Evolutionary conservation across 1,140 invertebrate genomes (phyloP).

Genomic region (Magallana ariakensis): DNA sequence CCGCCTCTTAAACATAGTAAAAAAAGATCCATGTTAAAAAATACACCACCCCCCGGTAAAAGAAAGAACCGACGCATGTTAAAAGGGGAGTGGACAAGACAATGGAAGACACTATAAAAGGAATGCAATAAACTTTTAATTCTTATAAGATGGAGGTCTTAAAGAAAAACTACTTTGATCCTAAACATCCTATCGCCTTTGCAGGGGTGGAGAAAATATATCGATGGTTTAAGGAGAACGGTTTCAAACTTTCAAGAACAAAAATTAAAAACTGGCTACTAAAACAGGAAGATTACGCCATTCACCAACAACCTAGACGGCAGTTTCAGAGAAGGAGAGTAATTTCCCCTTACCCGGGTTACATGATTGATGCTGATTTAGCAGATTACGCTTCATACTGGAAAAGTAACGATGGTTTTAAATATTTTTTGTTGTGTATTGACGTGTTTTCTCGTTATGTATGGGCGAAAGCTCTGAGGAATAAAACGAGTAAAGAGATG

Average conservation of each 20-base stretch:
- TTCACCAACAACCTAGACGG: constrained; percentile 47
- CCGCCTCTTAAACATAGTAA: background rate
- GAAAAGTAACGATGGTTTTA: constrained; percentile 51
- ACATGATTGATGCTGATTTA: constrained; percentile 52
- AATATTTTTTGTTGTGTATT: constrained; percentile 37
- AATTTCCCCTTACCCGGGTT: constrained; percentile 49
- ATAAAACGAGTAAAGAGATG: constrained; percentile 11
- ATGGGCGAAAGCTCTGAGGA: background rate
- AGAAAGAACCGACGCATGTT: background rate
- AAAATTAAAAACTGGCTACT: constrained; percentile 55
- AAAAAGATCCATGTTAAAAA: background rate
- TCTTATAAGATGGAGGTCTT: background rate
- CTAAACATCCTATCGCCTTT: constrained; percentile 43
- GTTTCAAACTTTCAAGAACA: constrained; percentile 45
- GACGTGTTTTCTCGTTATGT: constrained; percentile 35
- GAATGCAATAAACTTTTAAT: background rate
- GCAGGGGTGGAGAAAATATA: constrained; percentile 49
- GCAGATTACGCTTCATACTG: constrained; percentile 38
- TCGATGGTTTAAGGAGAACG: constrained; percentile 44
- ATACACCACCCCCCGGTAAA: background rate
- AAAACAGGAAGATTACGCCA: constrained; percentile 47
- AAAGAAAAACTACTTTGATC: constrained; percentile 51
- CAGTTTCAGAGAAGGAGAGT: constrained; percentile 48
- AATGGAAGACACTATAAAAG: constrained; percentile 14
- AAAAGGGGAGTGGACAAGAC: background rate